A percentile compares a stretch with the other conserved stretches of the same genome.
Conservation (phyloP, 2,113 vertebrate genomes). For the Erythrocercus mccallii region DNA sequence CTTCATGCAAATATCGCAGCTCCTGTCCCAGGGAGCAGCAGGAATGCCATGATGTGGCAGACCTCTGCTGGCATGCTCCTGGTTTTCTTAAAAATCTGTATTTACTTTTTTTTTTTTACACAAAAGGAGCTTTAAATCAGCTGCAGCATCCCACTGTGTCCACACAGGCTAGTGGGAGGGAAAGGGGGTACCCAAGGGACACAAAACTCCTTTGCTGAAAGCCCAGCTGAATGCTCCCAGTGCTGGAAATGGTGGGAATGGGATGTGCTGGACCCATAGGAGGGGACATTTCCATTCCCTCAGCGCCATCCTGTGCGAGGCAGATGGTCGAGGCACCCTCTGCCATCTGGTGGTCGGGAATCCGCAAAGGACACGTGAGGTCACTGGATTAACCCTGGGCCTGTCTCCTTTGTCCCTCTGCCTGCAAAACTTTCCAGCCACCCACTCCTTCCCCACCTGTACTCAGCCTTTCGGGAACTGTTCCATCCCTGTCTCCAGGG, state of each 20-base stretch:
- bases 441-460: fast-evolving
- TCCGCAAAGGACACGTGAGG: fast-evolving
- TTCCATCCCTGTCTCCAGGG: neutral
- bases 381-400: neutral
- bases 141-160: neutral
- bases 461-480: fast-evolving
- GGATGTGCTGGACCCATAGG: fast-evolving
- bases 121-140: neutral
- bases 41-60: fast-evolving
- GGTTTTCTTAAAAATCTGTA: neutral
- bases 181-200: neutral
- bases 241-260: neutral
- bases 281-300: neutral
- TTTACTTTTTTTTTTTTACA: neutral
- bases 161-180: neutral
- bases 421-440: neutral
- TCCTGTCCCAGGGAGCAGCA: neutral
- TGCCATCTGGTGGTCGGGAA: neutral
- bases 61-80: fast-evolving
- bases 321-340: neutral
- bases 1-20: neutral
- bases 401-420: neutral
- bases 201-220: neutral
- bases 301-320: fast-evolving
- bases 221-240: fast-evolving